These are phyloP conservation scores for Slavum lentiscoides DNA, from an alignment of 2,888 invertebrate genomes.

Conservation along the genomic window DNA sequence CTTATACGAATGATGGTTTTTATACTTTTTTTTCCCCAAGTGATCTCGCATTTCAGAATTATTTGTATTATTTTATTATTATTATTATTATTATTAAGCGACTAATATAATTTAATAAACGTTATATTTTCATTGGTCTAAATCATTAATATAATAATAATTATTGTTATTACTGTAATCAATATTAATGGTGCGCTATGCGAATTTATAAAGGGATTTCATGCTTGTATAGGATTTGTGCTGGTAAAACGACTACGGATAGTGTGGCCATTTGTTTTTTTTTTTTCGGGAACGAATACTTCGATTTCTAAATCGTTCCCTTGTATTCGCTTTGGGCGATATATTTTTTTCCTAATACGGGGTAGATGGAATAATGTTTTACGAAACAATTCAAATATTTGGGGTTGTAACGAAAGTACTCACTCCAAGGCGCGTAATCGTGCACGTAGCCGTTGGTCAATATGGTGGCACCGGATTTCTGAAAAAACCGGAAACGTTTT, in stretches of 20 bases:
- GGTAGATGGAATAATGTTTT: too few relatives aligned
- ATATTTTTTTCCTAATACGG: too few relatives aligned
- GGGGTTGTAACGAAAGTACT: conserved; percentile 60
- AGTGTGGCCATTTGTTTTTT: too few relatives aligned
- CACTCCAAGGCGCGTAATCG: conserved; percentile 67
- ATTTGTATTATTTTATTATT: conserved; percentile 2
- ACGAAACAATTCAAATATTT: background rate
- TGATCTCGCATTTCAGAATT: background rate
- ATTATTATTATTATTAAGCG: conserved; percentile 13
- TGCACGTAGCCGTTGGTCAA: conserved; percentile 74
- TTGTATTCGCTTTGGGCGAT: too few relatives aligned
- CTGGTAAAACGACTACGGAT: background rate
- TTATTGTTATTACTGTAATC: background rate
- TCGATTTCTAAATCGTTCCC: too few relatives aligned
- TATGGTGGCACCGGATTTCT: conserved; percentile 78
- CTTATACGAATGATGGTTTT: too few relatives aligned
- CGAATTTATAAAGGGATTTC: background rate
- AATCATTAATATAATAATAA: background rate
- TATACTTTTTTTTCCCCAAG: background rate
- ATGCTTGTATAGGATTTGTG: conserved; percentile 4
- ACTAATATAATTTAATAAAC: background rate
- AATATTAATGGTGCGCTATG: background rate
- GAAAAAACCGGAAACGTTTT: conserved; percentile 58
- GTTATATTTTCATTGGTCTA: background rate
- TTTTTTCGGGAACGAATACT: too few relatives aligned